These are phyloP conservation scores for Brachionus asplanchnoidis DNA, from an alignment of 1,140 invertebrate genomes.

Conservation along the genomic window DNA sequence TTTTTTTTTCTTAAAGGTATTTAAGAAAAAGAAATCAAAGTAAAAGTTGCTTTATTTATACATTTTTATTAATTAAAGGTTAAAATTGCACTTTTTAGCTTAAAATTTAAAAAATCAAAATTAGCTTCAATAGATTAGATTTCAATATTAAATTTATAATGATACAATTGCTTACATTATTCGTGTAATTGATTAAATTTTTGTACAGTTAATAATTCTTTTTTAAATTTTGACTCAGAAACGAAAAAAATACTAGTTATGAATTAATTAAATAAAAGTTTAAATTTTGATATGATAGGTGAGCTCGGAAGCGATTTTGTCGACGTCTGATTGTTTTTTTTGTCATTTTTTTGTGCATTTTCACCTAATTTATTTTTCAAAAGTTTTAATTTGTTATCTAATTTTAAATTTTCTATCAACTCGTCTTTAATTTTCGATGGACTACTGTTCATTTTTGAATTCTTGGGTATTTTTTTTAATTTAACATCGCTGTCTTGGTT, in stretches of 20 bases:
- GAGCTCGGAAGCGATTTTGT: not conserved
- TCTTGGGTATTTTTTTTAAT: not conserved
- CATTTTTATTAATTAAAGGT: not conserved
- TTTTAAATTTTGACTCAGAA: not conserved
- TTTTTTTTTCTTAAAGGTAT: not conserved
- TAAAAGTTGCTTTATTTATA: not conserved
- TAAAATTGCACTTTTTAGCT: not conserved
- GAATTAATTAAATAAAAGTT: not conserved
- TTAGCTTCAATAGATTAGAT: not conserved
- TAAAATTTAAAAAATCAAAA: not conserved
- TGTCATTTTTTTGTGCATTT: not conserved
- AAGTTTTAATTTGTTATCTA: constrained; percentile 12
- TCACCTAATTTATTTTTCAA: not conserved
- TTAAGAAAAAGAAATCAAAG: not conserved
- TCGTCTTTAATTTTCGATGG: not conserved
- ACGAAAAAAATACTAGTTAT: not conserved
- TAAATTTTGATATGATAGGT: not conserved
- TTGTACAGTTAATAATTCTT: not conserved
- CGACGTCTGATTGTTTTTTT: not conserved
- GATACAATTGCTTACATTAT: not conserved
- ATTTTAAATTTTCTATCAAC: constrained; percentile 31
- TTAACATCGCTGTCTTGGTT: not conserved
- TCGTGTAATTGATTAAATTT: not conserved
- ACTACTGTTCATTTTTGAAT: not conserved
- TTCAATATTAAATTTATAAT: not conserved